Evolutionary conservation across 2,888 invertebrate species (phyloP), one percentile per base, ranked within the genome.

Genomic region (Tetropium fuscum): DNA sequence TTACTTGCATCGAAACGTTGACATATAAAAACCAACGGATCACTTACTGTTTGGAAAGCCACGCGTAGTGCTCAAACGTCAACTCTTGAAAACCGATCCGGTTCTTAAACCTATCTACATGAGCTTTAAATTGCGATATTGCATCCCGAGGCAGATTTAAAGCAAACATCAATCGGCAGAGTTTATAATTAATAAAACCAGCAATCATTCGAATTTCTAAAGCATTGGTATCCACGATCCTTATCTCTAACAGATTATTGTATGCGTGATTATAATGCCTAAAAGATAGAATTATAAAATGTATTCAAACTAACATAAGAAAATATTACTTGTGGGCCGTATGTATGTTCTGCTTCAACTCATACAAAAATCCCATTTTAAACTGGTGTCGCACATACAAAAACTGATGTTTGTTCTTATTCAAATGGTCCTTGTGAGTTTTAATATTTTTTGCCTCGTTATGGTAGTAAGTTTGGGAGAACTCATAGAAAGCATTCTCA

Each of bases 381-480:
- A 97, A 98, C 77, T 97, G 95, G 83, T 98, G 98, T 22, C 99
- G 84, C 18, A 98, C 95, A 84, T 93, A 94, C 49, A 99, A 85
- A 73, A 93, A 91, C 80, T 94, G 94, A 82, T 98, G 97, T 13
- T 92, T 91, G 7, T 91, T 92, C 82, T 94, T 94, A 72, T 95
- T 95, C 25, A 97, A 86, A 75, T 94, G 92, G 77, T 97, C 97
- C 70, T 92, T 87, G 79, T 97, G 97, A 38, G 90, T 88, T 78
- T 96, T 95, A 30, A 96, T 89, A 65, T 89, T 89, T 74, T 94
- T 91, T 16, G 93, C 90, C 84, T 95, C 94, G 66, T 91, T 90
- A 68, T 94, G 92, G 79, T 98, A 99, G 82, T 96, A 98, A 66
- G 88, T 90, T 79, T 95, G 95, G 0, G 96, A 92, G 73, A 97